Evolutionary conservation across 2,888 invertebrate genomes (phyloP).

Genomic region (Ormyrus labotus): DNA sequence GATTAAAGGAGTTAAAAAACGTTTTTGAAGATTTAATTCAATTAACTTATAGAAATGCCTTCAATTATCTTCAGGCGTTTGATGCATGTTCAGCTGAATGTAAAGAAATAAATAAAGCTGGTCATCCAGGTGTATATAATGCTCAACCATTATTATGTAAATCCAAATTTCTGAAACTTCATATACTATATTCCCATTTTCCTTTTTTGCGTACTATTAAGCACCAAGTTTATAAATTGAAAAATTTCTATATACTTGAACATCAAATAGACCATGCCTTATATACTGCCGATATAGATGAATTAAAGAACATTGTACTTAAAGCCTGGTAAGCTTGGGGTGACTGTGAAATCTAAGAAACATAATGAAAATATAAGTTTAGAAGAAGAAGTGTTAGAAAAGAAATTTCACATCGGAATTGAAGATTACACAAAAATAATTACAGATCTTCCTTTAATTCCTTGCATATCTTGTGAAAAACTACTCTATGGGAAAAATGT

Average conservation of each 20-base stretch:
- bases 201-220: conserved; percentile 2
- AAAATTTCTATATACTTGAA: not conserved
- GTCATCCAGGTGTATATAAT: conserved; percentile 20
- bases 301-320: not conserved
- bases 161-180: conserved; percentile 6
- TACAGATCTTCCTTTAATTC: conserved; percentile 52
- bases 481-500: conserved; percentile 57
- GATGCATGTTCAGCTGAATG: conserved; percentile 9
- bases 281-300: not conserved
- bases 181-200: conserved; percentile 14
- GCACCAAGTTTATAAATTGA: not conserved
- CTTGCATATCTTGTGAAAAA: conserved; percentile 54
- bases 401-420: conserved; percentile 55
- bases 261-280: too few species aligned
- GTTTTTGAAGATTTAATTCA: conserved; percentile 14
- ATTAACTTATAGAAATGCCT: not conserved
- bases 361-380: conserved; percentile 44
- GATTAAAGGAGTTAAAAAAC: conserved; percentile 11
- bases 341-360: not conserved
- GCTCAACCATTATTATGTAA: conserved; percentile 12
- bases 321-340: not conserved
- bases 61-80: not conserved
- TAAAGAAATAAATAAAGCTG: not conserved
- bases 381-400: conserved; percentile 54
- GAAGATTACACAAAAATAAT: conserved; percentile 52